phyloP scores from a whole-genome alignment of 2,888 invertebrate species.

The Zygaena filipendulae region DNA sequence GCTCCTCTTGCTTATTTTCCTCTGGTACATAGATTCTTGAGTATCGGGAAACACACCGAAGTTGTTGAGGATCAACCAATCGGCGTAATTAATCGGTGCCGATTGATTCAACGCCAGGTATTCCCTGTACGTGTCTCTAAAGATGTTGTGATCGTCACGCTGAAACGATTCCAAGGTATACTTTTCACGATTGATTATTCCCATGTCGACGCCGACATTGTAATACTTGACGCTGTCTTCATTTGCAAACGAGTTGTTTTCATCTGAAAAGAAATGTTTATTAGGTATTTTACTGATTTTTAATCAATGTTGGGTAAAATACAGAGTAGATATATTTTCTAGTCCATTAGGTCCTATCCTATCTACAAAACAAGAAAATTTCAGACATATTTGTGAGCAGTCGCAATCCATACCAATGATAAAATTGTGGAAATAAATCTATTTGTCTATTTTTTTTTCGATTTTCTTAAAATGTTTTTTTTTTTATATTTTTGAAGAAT shows the following conservation, averaged over 20 bases:
- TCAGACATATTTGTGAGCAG: no score
- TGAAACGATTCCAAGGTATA: conserved; percentile 34
- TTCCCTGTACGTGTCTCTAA: conserved; percentile 30
- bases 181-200: conserved; percentile 43
- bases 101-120: conserved; percentile 26
- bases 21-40: conserved; percentile 33
- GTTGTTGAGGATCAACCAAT: conserved; percentile 44
- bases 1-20: conserved; percentile 33
- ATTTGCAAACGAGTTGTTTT: conserved; percentile 20
- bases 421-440: no score
- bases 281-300: conserved; percentile 16
- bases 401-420: no score
- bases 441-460: no score
- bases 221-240: conserved; percentile 25
- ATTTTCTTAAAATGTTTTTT: no score
- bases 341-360: no score
- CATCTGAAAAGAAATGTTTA: conserved; percentile 27
- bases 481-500: no score
- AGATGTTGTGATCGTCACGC: conserved; percentile 33
- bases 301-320: conserved; percentile 17
- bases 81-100: conserved; percentile 31
- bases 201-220: conserved; percentile 30
- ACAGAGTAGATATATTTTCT: conserved; percentile 5
- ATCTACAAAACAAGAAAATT: no score
- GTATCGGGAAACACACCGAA: conserved; percentile 37